Conservation (phyloP, 2,797 vertebrate genomes). For the Alosa sapidissima region DNA sequence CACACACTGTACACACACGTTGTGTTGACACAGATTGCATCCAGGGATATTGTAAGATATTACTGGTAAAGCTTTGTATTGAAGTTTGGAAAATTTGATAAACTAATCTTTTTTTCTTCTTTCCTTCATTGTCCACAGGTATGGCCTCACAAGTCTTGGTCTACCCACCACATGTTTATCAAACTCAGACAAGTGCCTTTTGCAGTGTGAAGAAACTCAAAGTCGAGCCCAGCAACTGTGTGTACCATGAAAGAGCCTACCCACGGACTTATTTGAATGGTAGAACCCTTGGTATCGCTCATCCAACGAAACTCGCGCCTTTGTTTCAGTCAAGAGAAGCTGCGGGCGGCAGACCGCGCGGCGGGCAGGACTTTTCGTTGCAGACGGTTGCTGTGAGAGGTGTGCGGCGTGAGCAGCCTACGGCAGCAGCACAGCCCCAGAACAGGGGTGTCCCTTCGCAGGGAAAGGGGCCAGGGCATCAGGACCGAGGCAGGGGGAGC, state of each 20-base stretch:
- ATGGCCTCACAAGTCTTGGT: constrained; percentile 99
- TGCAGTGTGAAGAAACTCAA: constrained; percentile 99
- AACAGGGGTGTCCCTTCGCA: constrained; percentile 64
- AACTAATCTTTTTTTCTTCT: constrained; percentile 43
- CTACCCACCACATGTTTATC: constrained; percentile 99
- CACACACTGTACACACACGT: not conserved
- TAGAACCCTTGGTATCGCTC: constrained; percentile 89
- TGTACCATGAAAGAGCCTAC: constrained; percentile 94
- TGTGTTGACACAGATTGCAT: too few species aligned
- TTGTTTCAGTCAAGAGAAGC: constrained; percentile 87
- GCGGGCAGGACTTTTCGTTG: constrained; percentile 84
- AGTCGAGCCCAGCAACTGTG: constrained; percentile 95
- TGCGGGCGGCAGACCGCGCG: constrained; percentile 76
- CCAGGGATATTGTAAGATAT: not conserved
- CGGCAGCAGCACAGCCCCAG: constrained; percentile 59
- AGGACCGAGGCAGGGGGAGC: constrained; percentile 49
- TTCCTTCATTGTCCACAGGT: constrained; percentile 75
- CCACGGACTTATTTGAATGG: constrained; percentile 91
- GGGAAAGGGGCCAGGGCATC: constrained; percentile 60
- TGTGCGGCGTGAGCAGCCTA: constrained; percentile 76
- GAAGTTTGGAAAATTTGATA: not conserved
- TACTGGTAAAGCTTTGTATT: not conserved
- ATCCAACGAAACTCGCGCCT: constrained; percentile 81
- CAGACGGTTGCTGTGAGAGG: constrained; percentile 89
- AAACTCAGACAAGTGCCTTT: constrained; percentile 99